Evolutionary conservation across 1,140 invertebrate species (phyloP).

Genomic region (Brachystomella parvula): DNA sequence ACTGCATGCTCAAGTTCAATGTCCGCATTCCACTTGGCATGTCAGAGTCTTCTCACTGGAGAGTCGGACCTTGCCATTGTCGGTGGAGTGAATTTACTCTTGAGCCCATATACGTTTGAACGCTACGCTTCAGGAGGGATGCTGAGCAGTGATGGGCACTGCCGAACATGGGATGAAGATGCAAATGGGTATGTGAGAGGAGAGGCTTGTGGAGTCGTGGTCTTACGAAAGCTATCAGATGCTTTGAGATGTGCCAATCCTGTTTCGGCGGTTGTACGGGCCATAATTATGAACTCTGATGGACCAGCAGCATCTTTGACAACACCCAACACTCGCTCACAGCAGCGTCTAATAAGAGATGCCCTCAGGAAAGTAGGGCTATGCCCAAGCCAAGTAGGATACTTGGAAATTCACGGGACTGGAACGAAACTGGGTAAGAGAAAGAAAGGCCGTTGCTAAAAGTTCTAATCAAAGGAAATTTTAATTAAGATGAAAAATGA

Average conservation of each 20-base stretch:
- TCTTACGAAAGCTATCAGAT: neutral
- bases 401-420: slow-evolving; percentile 54
- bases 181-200: slow-evolving; percentile 14
- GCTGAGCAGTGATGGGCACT: neutral
- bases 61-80: slow-evolving; percentile 18
- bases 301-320: neutral
- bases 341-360: slow-evolving; percentile 47
- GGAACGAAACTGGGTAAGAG: slow-evolving; percentile 48
- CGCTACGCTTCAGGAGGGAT: neutral
- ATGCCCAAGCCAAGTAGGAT: slow-evolving; percentile 46
- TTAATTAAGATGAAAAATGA: too few relatives aligned
- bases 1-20: slow-evolving; percentile 20
- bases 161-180: slow-evolving; percentile 17
- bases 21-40: slow-evolving; percentile 18
- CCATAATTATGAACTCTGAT: neutral
- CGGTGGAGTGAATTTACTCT: slow-evolving; percentile 19
- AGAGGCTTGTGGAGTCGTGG: neutral
- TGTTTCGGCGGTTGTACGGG: neutral
- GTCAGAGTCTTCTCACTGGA: slow-evolving; percentile 10
- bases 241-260: slow-evolving; percentile 1
- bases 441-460: too few relatives aligned
- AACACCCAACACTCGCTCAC: slow-evolving; percentile 31
- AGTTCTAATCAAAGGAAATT: too few relatives aligned
- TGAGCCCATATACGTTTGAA: neutral
- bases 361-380: slow-evolving; percentile 48